Base-by-base conservation (phyloP, 2,113 vertebrate genomes). In the Plectropomus leopardus region DNA sequence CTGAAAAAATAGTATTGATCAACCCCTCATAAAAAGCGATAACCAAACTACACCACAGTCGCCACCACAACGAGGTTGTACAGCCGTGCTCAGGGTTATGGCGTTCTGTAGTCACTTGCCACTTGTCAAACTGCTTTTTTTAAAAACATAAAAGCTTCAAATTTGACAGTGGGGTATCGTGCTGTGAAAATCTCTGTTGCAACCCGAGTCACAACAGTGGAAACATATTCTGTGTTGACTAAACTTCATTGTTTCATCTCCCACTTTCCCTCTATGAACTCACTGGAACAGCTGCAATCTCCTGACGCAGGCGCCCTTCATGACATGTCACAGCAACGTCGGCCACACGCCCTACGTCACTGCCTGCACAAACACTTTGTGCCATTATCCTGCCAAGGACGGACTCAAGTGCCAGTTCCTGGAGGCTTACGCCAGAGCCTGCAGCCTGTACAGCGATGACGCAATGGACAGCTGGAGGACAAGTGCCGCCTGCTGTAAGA, bases 351-450 rank as follows among this genome's bases (percentile, higher is more conserved):
- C 61, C 42, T 28, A 47, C 16, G 1, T 47, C 4, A 30, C 8
- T 5, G 42, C 61, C 24, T 65, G 24, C 23, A 13, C 4, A 16
- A 21, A 21, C 42, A 30, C 61, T 65, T 65, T 65, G 61, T 21
- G 61, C 61, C 45, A 28, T 47, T 65, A 65, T 45, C 61, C 61
- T 13, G 16, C 7, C 0, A n/a, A 10, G 42, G 61, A 65, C 9
- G 42, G 24, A 3, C 61, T 65, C 23, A 21, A 28, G 3, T 64
- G 60, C 28, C 60, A 64, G 60, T 64, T 64, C 40, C 16, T 64
- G 23, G 40, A 64, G 61, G 61, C 61, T 42, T 65, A 65, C 15
- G 42, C 61, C 61, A 47, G 17, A 28, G 61, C 61, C 61, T 65
- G 42, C 61, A 65, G 24, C 61, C 24, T 47, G 24, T 28, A 47